Percentiles rank a stretch among this genome's conserved stretches.
Conservation (phyloP, 1,140 invertebrate species). For the Microplitis mediator region DNA sequence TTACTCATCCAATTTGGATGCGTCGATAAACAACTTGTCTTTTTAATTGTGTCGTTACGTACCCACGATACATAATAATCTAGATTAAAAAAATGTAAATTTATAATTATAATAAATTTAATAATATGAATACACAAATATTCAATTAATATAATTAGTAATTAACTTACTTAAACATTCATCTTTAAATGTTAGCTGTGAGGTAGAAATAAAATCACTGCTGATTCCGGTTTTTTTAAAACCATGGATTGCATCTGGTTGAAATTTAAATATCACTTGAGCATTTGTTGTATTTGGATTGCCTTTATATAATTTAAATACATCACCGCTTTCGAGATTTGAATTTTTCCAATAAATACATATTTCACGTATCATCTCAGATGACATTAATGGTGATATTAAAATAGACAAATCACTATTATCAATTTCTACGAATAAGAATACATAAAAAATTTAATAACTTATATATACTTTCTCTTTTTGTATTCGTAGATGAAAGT, state of each 20-base stretch:
- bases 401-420: conserved; percentile 38
- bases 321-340: conserved; percentile 36
- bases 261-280: conserved; percentile 32
- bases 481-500: too few relatives aligned
- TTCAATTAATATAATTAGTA: background rate
- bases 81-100: conserved; percentile 24
- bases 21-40: conserved; percentile 59
- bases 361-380: conserved; percentile 38
- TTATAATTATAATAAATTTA: background rate
- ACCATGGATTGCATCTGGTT: conserved; percentile 35
- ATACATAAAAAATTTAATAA: background rate
- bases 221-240: conserved; percentile 39
- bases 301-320: conserved; percentile 35
- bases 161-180: conserved; percentile 39
- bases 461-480: too few relatives aligned
- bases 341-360: conserved; percentile 49
- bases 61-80: conserved; percentile 43
- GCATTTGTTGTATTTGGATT: conserved; percentile 25
- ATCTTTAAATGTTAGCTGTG: conserved; percentile 37
- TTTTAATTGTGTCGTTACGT: conserved; percentile 39
- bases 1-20: conserved; percentile 69
- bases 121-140: background rate
- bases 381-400: conserved; percentile 43
- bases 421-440: conserved; percentile 31
- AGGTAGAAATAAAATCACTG: conserved; percentile 39